These are phyloP conservation scores for Agapostemon virescens DNA, from an alignment of 2,888 invertebrate genomes.

Conservation along the genomic window DNA sequence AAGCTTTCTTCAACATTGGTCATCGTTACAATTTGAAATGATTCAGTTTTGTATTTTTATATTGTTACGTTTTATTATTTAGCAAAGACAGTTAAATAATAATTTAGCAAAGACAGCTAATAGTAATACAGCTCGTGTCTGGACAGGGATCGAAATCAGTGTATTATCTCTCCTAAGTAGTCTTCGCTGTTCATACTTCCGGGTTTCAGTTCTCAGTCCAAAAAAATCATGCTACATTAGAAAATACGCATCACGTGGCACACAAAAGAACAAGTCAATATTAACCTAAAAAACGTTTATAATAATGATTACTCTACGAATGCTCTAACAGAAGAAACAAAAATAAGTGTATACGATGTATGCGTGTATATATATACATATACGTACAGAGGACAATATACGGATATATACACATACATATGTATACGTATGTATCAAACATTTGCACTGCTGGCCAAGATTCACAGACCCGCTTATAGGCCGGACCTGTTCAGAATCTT, in stretches of 20 bases:
- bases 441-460: slow-evolving; percentile 65
- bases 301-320: slow-evolving; percentile 67
- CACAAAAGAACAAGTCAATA: slow-evolving; percentile 71
- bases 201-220: slow-evolving; percentile 61
- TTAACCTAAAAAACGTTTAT: slow-evolving; percentile 67
- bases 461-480: slow-evolving; percentile 69
- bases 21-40: not conserved
- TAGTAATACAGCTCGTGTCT: slow-evolving; percentile 30
- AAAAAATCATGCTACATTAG: slow-evolving; percentile 77
- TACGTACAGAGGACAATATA: slow-evolving; percentile 9
- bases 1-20: not conserved
- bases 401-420: slow-evolving; percentile 11
- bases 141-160: slow-evolving; percentile 41
- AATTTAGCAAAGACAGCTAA: too few species aligned
- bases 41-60: too few species aligned
- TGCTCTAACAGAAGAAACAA: slow-evolving; percentile 62
- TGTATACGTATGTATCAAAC: slow-evolving; percentile 53
- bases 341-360: slow-evolving; percentile 31
- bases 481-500: slow-evolving; percentile 39
- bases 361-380: slow-evolving; percentile 19
- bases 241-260: slow-evolving; percentile 75
- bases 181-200: slow-evolving; percentile 59
- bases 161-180: slow-evolving; percentile 52
- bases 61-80: too few species aligned
- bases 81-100: too few species aligned